Percentiles rank a stretch among this genome's conserved stretches.
These are phyloP conservation scores for Galaxias olidus DNA, from an alignment of 2,797 vertebrate genomes.

Conservation along the genomic window DNA sequence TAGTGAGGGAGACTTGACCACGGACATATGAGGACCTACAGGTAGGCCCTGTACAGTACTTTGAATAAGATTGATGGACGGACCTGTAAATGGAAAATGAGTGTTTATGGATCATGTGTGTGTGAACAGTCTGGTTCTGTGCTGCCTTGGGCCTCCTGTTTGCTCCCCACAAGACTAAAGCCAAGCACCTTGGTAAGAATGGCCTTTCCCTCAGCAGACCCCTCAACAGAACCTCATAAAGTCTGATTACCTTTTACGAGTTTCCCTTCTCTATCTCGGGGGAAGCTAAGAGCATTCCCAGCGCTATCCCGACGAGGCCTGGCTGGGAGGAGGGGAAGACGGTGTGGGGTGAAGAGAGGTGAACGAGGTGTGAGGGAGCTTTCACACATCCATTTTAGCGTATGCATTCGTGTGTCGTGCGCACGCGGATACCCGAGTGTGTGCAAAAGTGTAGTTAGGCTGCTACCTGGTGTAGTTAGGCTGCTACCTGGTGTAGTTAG, in stretches of 20 bases:
- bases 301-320: slow-evolving; percentile 17
- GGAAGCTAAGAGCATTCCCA: slow-evolving; percentile 26
- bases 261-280: slow-evolving; percentile 62
- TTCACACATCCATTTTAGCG: slow-evolving; percentile 20
- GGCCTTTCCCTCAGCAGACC: slow-evolving; percentile 52
- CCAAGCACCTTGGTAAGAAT: slow-evolving; percentile 46
- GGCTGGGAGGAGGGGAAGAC: slow-evolving; percentile 15
- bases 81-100: too few species aligned
- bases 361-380: slow-evolving; percentile 60
- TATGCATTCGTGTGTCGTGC: slow-evolving; percentile 35
- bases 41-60: too few species aligned
- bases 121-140: too few species aligned
- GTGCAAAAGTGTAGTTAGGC: slow-evolving; percentile 51
- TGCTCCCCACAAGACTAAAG: slow-evolving; percentile 52
- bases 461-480: slow-evolving; percentile 47
- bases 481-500: slow-evolving; percentile 47
- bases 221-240: slow-evolving; percentile 69
- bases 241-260: slow-evolving; percentile 72
- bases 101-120: too few species aligned
- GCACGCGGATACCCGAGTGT: slow-evolving; percentile 23
- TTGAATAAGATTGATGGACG: too few species aligned
- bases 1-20: too few species aligned
- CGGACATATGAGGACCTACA: too few species aligned
- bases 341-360: slow-evolving; percentile 45
- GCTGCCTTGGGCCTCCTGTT: slow-evolving; percentile 28